Evolutionary conservation across 2,888 invertebrate genomes (phyloP), one percentile per base, ranked within the genome.

Genomic region (Caenorhabditis sp.): DNA sequence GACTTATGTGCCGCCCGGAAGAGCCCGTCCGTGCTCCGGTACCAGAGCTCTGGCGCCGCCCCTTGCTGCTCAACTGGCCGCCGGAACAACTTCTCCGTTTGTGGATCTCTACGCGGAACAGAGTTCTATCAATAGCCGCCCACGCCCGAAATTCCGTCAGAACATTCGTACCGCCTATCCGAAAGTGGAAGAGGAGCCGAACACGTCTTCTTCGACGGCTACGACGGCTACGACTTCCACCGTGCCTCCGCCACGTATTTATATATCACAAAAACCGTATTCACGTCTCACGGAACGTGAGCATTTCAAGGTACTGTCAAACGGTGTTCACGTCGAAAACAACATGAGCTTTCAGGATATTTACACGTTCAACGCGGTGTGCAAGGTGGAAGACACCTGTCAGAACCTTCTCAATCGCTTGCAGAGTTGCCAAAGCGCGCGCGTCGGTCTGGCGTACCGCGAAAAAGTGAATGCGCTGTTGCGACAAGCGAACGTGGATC

Each of bases 41-140:
- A 26, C 68, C 6, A 35, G 78, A 0, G 50, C 78, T 2, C 27
- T 78, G 50, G 78, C 78, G n/a, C 78, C 78, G n/a, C 78, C 78
- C 0, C 27, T 73, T 2, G 73, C 73, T n/a, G 78, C 78, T 9
- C 78, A 78, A 24, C 6, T 77, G 4, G 77, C 77, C 32, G 71
- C 56, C 17, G 77, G 77, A 45, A 61, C n/a, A 11, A n/a, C 61
- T 1, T 30, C 59, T 8, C 71, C 77, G 6, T 71, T 20, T 46
- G 71, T 77, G n/a, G 71, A 77, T 52, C n/a, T 11, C 1, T 70
- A 58, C 37, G 39, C 20, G 20, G 32, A 26, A 5, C 17, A n/a
- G 11, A 53, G 9, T 1, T n/a, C 11, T 17, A 46, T 22, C 39
- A 37, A n/a, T 24, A 22, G 17, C 30, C 61, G 17, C 1, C 24